Conservation (phyloP, 2,797 vertebrate species). For the Gymnopithys bicolor region DNA sequence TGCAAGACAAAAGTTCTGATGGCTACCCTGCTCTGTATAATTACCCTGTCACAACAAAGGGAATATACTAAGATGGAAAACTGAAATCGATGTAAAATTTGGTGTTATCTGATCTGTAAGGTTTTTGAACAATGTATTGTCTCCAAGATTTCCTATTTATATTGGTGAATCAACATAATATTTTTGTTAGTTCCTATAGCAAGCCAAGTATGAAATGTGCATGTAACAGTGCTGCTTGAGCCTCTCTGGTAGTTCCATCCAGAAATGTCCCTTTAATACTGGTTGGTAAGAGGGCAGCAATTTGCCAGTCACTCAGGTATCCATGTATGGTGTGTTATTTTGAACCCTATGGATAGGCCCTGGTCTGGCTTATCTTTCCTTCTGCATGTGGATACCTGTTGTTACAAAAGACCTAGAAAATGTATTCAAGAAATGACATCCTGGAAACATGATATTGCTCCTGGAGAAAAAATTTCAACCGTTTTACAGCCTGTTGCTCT, state of each 20-base stretch:
- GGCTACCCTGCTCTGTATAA: neutral
- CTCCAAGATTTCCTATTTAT: neutral
- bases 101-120: neutral
- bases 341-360: neutral
- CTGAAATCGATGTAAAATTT: neutral
- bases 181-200: neutral
- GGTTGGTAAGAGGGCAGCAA: neutral
- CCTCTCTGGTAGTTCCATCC: neutral
- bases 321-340: neutral
- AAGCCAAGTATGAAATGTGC: neutral
- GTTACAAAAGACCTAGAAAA: neutral
- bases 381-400: neutral
- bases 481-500: neutral
- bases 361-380: neutral
- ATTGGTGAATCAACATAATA: neutral
- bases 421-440: neutral
- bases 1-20: neutral
- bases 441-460: neutral
- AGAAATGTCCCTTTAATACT: neutral
- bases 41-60: neutral
- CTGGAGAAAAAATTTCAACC: neutral
- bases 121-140: neutral
- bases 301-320: neutral
- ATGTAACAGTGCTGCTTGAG: neutral
- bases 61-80: neutral